Base-by-base conservation (phyloP, 2,888 invertebrate genomes). In the Plebejus melissa region DNA sequence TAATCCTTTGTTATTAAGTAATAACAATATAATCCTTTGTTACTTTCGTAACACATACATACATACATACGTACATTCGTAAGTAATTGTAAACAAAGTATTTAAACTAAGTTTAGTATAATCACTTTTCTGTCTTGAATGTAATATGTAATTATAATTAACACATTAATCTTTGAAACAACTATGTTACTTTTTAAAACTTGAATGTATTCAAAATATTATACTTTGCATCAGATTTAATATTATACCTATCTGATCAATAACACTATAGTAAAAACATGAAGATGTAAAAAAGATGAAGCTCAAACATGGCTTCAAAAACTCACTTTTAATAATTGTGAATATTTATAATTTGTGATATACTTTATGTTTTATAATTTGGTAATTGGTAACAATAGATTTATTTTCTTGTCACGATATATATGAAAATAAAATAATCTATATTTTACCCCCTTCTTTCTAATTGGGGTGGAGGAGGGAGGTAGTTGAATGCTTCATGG, bases 91-190 rank as follows among this genome's bases (percentile, higher is more conserved):
- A 65, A 65, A 60, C 28, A 36, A 65, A 11, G 9, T 65, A 65
- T 32, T 65, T 5, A 65, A 65, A 32, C 32, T 36, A 65, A 65
- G 13, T 28, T 58, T 22, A 58, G 58, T 60, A 28, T 4, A 9
- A 65, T 9, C 58, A 58, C 1, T 58, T 22, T 11, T 60, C 4
- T 28, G 16, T 54, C 16, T 54, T 54, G 54, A 16, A 13, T 54
- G 54, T 54, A 54, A 54, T 16, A 16, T 28, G 60, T 65, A 65
- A 65, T 65, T 65, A 65, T 65, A 65, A 65, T 65, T 65, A 65
- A 65, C 13, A 65, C 9, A 1, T 65, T 22, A 22, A 22, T 58
- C 7, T 22, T 11, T 4, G 4, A 65, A 65, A 4, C 22, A 65
- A 65, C n/a, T 2, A 58, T 9, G 22, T n/a, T 5, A 57, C 57